Evolutionary conservation across 1,140 invertebrate species (phyloP), one percentile per base, ranked within the genome.

Genomic region (Saccostrea cuccullata): DNA sequence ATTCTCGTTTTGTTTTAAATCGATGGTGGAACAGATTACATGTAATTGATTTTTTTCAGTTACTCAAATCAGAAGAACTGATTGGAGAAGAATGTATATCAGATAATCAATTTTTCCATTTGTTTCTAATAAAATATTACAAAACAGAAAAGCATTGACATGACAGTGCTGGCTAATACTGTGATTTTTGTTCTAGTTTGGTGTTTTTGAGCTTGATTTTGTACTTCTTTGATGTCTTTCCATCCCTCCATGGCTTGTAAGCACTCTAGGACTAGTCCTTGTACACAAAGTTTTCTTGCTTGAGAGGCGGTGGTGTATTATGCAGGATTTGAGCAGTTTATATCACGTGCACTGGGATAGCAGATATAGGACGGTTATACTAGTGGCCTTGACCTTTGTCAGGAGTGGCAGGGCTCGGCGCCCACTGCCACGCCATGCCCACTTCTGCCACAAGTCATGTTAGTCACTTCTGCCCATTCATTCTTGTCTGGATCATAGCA

Each of bases 391-490:
- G 36, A 55, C 40, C 15, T 36, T 23, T 89, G 85, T 92, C 91
- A 92, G 89, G 90, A 90, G 82, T 88, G 87, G 20, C 87, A 83
- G 40, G 93, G 93, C 70, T 92, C 92, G 5, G 91, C 91, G 3
- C 97, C 98, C 1, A 98, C 97, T 15, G 97, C 97, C 83, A 98
- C 97, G 0, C 98, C 97, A 94, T 98, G 98, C 11, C 98, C 98
- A 55, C 98, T 98, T 88, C 98, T 96, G 26, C 97, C 97, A 73
- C 97, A 98, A n/a, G 97, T 97, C 95, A 98, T 96, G 3, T 97
- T 96, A 40, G 96, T 96, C 40, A 97, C 97, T 88, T 96, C 95
- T 85, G 96, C 96, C 98, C 98, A 99, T 55, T 95, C 94, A 94
- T 98, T 96, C 67, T 95, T 96, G 0, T 95, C 95, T 47, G 97